Conservation (phyloP, 2,113 vertebrate genomes). For the Theropithecus gelada region DNA sequence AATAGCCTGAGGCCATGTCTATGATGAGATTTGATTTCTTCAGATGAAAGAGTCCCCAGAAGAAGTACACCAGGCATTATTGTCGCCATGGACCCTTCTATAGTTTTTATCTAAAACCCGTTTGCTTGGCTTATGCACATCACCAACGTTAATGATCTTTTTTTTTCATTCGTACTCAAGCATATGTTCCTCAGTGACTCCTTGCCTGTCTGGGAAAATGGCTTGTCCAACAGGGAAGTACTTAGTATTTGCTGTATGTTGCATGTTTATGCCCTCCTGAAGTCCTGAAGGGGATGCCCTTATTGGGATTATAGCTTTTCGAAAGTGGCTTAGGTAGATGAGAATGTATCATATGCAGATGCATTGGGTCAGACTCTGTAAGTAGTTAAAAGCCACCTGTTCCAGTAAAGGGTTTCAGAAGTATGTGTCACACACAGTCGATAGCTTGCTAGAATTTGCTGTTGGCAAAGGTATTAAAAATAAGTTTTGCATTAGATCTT, state of each 20-base stretch:
- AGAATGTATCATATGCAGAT: background rate
- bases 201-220: background rate
- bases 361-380: background rate
- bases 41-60: background rate
- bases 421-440: background rate
- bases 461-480: background rate
- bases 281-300: background rate
- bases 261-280: background rate
- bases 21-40: background rate
- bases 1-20: background rate
- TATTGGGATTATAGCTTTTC: background rate
- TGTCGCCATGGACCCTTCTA: fast-evolving
- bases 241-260: background rate
- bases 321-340: background rate
- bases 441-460: background rate
- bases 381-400: conserved; percentile 17
- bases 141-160: fast-evolving
- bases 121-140: background rate
- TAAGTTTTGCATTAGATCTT: background rate
- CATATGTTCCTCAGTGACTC: background rate
- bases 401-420: background rate
- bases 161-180: background rate
- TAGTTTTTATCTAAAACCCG: background rate
- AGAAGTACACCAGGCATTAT: no score
- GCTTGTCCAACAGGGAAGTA: background rate